A percentile compares a stretch with the other conserved stretches of the same genome.
Conservation (phyloP, 1,140 invertebrate species). For the Drepana arcuata region DNA sequence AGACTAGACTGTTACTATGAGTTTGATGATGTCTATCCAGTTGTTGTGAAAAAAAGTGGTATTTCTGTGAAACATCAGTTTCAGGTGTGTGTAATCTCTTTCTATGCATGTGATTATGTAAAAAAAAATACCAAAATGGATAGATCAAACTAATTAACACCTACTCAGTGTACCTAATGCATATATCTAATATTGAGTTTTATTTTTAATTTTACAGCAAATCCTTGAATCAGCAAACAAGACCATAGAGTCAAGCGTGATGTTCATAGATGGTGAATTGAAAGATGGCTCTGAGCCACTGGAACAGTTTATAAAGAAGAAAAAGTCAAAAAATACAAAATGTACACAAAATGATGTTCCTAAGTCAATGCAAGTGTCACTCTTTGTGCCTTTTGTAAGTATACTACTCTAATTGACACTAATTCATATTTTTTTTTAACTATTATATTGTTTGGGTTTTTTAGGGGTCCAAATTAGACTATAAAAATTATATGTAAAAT, state of each 20-base stretch:
- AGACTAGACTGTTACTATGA: conserved; percentile 79
- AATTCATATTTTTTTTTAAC: too few species aligned
- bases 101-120: background rate
- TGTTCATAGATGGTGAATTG: conserved; percentile 76
- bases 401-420: too few species aligned
- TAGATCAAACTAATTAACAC: background rate
- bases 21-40: conserved; percentile 78
- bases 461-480: background rate
- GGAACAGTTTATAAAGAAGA: conserved; percentile 72
- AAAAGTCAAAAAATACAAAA: conserved; percentile 67
- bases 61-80: conserved; percentile 77
- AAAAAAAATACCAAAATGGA: background rate
- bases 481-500: too few species aligned
- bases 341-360: conserved; percentile 38
- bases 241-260: conserved; percentile 73
- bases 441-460: too few species aligned
- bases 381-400: conserved; percentile 80
- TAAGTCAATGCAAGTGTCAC: conserved; percentile 67
- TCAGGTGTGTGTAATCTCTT: too few species aligned
- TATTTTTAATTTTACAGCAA: conserved; percentile 63
- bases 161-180: too few species aligned
- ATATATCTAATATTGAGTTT: too few species aligned
- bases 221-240: conserved; percentile 73
- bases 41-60: conserved; percentile 72
- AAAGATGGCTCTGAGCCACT: conserved; percentile 70